These are phyloP conservation scores for Hycleus phaleratus DNA, from an alignment of 1,140 invertebrate species.

Conservation along the genomic window DNA sequence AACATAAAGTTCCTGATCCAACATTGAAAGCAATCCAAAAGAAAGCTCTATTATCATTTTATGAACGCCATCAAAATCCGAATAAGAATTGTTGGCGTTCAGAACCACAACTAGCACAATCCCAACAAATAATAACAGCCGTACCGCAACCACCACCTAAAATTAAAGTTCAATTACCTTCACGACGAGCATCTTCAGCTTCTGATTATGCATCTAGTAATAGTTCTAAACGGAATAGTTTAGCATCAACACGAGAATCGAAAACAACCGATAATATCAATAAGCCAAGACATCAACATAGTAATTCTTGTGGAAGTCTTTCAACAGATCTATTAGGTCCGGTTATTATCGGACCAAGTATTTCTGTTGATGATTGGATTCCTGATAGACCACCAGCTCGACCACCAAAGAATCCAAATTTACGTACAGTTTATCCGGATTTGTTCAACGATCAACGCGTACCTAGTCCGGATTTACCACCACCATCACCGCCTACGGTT, in stretches of 20 bases:
- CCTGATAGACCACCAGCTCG: conserved; percentile 62
- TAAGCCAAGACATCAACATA: conserved; percentile 49
- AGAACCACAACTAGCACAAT: conserved; percentile 50
- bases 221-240: conserved; percentile 39
- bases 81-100: conserved; percentile 51
- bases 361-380: conserved; percentile 61
- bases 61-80: conserved; percentile 58
- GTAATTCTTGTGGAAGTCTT: conserved; percentile 54
- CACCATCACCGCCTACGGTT: conserved; percentile 56
- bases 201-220: conserved; percentile 56
- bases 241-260: conserved; percentile 30
- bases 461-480: conserved; percentile 65
- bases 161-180: conserved; percentile 45
- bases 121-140: conserved; percentile 24
- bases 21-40: conserved; percentile 82
- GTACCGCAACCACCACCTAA: conserved; percentile 49
- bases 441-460: conserved; percentile 45
- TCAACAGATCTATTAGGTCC: conserved; percentile 54
- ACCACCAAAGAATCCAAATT: conserved; percentile 63
- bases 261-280: conserved; percentile 22
- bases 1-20: conserved; percentile 62
- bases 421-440: conserved; percentile 47
- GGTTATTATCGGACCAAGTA: conserved; percentile 55
- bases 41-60: conserved; percentile 76
- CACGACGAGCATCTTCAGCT: conserved; percentile 58